Evolutionary conservation across 2,113 vertebrate species (phyloP).

Genomic region (Motacilla alba): DNA sequence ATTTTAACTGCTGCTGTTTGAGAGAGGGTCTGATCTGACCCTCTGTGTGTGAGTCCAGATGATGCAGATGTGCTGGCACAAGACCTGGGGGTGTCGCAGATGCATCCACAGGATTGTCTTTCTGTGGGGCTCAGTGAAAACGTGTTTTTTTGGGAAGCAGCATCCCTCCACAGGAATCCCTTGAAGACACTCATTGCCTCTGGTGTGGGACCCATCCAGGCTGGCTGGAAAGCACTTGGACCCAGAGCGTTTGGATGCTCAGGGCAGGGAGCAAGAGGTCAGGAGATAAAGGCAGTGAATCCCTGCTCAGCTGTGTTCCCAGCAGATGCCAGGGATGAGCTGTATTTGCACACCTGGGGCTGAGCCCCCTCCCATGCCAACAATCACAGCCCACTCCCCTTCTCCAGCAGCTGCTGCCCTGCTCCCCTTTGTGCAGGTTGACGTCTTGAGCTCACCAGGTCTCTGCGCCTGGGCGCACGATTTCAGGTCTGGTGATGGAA

Average conservation of each 20-base stretch:
- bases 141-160: accelerated
- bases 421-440: neutral
- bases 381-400: neutral
- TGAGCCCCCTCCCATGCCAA: accelerated
- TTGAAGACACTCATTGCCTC: accelerated
- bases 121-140: neutral
- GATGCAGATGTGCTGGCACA: neutral
- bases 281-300: neutral
- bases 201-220: neutral
- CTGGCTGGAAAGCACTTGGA: neutral
- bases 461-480: neutral
- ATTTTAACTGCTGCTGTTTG: neutral
- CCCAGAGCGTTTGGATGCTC: neutral
- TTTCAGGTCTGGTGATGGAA: neutral
- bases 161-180: neutral
- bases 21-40: neutral
- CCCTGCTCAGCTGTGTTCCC: neutral
- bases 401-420: neutral
- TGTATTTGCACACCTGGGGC: constrained; percentile 23
- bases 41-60: neutral
- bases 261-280: neutral
- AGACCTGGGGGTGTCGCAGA: neutral
- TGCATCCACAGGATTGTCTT: neutral
- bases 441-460: neutral
- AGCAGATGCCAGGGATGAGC: neutral